These are phyloP conservation scores for Condylura cristata DNA, from an alignment of 2,113 vertebrate species.

Conservation along the genomic window DNA sequence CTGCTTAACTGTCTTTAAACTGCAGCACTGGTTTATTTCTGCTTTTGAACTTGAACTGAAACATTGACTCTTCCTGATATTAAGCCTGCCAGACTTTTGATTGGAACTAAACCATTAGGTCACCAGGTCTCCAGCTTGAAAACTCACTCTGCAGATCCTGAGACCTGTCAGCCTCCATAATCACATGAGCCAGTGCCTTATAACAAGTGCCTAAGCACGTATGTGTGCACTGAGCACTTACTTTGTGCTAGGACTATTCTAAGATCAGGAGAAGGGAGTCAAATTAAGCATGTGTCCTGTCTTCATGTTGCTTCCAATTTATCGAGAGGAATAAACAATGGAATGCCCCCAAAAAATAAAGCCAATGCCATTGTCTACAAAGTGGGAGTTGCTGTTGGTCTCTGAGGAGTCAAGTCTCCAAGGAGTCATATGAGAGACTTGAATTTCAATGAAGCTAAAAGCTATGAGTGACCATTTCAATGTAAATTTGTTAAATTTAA, in stretches of 20 bases:
- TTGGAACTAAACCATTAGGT: not conserved
- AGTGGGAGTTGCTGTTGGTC: not conserved
- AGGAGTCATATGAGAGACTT: not conserved
- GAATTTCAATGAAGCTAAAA: not conserved
- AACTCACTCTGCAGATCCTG: not conserved
- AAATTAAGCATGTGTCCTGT: not conserved
- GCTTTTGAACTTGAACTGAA: not conserved
- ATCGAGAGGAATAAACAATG: not conserved
- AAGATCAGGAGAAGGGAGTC: not conserved
- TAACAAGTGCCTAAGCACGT: too few relatives aligned
- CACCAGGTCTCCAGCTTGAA: not conserved
- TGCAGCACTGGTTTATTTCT: not conserved
- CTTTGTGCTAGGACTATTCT: not conserved
- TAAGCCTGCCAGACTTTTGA: not conserved
- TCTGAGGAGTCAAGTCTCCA: not conserved
- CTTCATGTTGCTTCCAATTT: not conserved
- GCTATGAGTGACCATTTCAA: not conserved
- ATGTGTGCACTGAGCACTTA: not conserved
- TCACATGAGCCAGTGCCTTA: not conserved
- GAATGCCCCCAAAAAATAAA: not conserved
- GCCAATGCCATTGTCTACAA: not conserved
- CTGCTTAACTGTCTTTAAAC: not conserved
- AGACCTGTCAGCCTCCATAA: not conserved
- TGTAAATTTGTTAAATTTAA: constrained; percentile 19
- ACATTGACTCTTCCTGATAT: not conserved